phyloP scores from a whole-genome alignment of 2,888 invertebrate genomes.

The Diaprepes abbreviatus region DNA sequence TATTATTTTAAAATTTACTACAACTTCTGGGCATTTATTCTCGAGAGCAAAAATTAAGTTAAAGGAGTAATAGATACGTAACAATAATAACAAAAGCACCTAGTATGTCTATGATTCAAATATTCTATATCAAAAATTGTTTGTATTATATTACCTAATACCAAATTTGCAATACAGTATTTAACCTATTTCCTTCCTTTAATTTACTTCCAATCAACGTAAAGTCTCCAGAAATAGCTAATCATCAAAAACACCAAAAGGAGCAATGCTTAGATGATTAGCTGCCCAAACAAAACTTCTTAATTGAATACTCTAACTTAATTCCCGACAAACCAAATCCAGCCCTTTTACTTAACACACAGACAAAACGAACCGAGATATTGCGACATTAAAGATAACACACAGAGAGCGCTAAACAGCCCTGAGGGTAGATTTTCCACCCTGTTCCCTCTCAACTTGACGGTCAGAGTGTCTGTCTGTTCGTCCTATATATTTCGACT shows the following conservation, averaged over 20 bases:
- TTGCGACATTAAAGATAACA: conserved; percentile 68
- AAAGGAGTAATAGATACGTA: too few species aligned
- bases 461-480: conserved; percentile 42
- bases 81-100: too few species aligned
- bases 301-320: conserved; percentile 36
- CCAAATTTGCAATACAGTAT: not conserved
- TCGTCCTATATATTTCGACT: conserved; percentile 32
- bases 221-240: conserved; percentile 7
- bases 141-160: too few species aligned
- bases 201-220: conserved; percentile 17
- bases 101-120: too few species aligned
- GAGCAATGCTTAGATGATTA: conserved; percentile 25
- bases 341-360: conserved; percentile 39
- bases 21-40: too few species aligned
- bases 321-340: conserved; percentile 25
- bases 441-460: conserved; percentile 22
- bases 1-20: too few species aligned
- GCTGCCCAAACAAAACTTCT: conserved; percentile 40
- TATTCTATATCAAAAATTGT: too few species aligned
- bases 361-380: conserved; percentile 67
- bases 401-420: conserved; percentile 19
- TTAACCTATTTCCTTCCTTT: not conserved
- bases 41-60: too few species aligned
- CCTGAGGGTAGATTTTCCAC: conserved; percentile 35
- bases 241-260: conserved; percentile 33